These are phyloP conservation scores for Sebastes elongatus DNA, from an alignment of 2,797 vertebrate species.

Conservation along the genomic window DNA sequence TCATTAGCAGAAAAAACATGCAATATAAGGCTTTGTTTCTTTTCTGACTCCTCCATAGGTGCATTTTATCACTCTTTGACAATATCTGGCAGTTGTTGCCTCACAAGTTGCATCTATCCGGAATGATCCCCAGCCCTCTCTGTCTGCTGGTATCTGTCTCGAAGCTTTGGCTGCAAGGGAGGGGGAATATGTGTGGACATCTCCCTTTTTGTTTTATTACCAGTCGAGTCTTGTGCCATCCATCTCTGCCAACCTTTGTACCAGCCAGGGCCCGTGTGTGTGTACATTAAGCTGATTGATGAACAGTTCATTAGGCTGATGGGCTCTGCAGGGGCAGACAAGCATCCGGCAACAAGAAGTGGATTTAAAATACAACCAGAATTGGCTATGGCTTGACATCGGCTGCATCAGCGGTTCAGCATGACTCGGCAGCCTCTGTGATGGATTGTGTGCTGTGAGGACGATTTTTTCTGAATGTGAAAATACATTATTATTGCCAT, in stretches of 20 bases:
- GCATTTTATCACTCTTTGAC: background rate
- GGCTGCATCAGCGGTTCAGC: constrained; percentile 21
- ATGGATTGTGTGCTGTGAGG: background rate
- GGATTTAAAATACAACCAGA: constrained; percentile 46
- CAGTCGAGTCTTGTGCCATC: constrained; percentile 41
- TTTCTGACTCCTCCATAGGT: background rate
- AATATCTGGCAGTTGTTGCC: background rate
- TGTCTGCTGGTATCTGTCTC: background rate
- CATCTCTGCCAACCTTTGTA: constrained; percentile 55
- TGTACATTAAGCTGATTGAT: constrained; percentile 72
- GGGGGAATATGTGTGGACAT: background rate
- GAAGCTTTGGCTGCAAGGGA: background rate
- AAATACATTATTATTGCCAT: background rate
- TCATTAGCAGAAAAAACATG: background rate
- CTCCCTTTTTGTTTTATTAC: constrained; percentile 35
- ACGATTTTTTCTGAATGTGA: background rate
- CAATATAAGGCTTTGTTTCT: background rate
- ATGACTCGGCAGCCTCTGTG: constrained; percentile 24
- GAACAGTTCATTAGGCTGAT: constrained; percentile 77
- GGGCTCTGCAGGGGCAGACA: constrained; percentile 45
- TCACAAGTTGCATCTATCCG: background rate
- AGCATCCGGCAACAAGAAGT: constrained; percentile 40
- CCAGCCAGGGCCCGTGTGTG: constrained; percentile 34
- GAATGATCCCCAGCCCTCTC: background rate
- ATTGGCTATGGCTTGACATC: constrained; percentile 14